Evolutionary conservation across 2,113 vertebrate species (phyloP), one percentile per base, ranked within the genome.

Genomic region (Chionomys nivalis): DNA sequence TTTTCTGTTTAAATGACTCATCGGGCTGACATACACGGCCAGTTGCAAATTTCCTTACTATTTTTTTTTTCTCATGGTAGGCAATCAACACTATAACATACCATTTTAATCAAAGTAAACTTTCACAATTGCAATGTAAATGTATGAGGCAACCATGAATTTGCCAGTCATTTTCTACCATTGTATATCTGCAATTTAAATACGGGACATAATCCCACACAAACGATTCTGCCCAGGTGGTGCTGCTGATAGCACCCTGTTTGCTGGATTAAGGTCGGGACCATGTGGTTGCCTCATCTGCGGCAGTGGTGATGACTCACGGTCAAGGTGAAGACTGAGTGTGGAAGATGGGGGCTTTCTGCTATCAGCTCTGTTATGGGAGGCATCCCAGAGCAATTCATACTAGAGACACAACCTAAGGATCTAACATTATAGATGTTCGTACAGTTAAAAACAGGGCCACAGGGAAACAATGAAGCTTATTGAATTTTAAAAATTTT

Each of bases 81-180:
- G 92, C 61, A 96, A 96, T 95, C 87, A 97, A 92, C 76, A 68
- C 7, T 92, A 88, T 52, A 96, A 92, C 88, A 92, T 97, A 96
- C 93, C 85, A 95, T 97, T 91, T 96, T 94, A 94, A 96, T 96
- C 92, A 95, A 81, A 96, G 92, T 76, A 39, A 93, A 88, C 75
- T 86, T 94, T 93, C 88, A 90, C 58, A 93, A 92, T 93, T 89
- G 36, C 55, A 93, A 70, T 82, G 70, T 83, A 95, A 96, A 94
- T 94, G 44, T 89, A 61, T 49, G 78, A 94, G 70, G 52, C 58
- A 95, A 89, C 76, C 24, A 72, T 66, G 61, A 36, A 88, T 90
- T 96, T 93, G 65, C 36, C 36, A 86, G 86, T 92, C 72, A 93
- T 96, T 94, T 97, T 96, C 79, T 47, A 72, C 83, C 58, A 92